phyloP scores from a whole-genome alignment of 2,797 vertebrate genomes.

The Megaceryle alcyon region DNA sequence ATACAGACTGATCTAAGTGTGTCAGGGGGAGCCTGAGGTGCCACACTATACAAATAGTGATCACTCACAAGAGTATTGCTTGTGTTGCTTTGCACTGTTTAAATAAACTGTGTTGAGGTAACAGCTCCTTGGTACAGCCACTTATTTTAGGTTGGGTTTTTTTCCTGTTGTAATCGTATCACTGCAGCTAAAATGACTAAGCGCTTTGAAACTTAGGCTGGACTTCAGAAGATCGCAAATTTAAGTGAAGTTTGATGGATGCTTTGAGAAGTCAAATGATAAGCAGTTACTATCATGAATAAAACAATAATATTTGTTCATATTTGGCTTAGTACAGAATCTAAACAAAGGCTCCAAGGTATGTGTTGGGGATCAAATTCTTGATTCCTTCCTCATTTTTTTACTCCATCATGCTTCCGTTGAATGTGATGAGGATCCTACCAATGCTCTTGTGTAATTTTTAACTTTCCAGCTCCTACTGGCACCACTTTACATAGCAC shows the following conservation, averaged over 20 bases:
- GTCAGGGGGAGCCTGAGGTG: neutral
- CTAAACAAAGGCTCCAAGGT: neutral
- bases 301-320: neutral
- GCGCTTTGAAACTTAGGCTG: neutral
- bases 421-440: neutral
- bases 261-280: neutral
- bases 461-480: constrained; percentile 27
- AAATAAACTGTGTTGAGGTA: neutral
- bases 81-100: neutral
- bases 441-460: neutral
- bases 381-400: neutral
- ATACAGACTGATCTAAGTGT: neutral
- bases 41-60: neutral
- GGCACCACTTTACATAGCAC: constrained; percentile 4
- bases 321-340: neutral
- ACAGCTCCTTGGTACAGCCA: neutral
- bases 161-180: neutral
- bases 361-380: neutral
- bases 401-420: neutral
- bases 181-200: neutral
- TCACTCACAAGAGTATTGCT: neutral
- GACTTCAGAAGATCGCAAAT: neutral
- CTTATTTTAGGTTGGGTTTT: neutral
- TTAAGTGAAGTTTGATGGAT: neutral
- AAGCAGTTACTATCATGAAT: neutral